Evolutionary conservation across 1,140 invertebrate species (phyloP).

Genomic region (Aculops lycopersici): DNA sequence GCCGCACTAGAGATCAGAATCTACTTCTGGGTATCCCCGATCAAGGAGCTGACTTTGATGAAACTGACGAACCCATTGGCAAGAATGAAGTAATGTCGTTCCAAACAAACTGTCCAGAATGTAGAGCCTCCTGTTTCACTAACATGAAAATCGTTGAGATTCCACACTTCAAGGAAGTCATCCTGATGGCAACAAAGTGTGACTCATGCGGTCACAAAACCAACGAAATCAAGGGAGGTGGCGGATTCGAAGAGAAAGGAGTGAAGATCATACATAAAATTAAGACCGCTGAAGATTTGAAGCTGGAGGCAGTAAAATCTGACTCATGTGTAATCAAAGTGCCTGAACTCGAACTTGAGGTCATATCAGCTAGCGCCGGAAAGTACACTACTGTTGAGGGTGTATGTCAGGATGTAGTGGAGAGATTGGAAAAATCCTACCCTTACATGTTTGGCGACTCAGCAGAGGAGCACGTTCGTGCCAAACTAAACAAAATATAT

Average conservation of each 20-base stretch:
- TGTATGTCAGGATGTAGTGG: conserved; percentile 19
- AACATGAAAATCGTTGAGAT: conserved; percentile 92
- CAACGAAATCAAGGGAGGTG: conserved; percentile 77
- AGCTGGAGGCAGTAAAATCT: conserved; percentile 59
- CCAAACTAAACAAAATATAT: conserved; percentile 29
- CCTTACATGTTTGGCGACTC: conserved; percentile 41
- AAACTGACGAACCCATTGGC: conserved; percentile 15
- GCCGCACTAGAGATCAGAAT: conserved; percentile 37
- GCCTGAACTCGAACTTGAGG: conserved; percentile 61
- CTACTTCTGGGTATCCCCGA: conserved; percentile 34
- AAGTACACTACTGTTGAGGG: conserved; percentile 84
- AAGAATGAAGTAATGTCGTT: conserved; percentile 53
- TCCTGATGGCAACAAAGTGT: conserved; percentile 84
- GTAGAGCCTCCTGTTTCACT: conserved; percentile 42
- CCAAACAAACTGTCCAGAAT: conserved; percentile 52
- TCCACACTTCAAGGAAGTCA: conserved; percentile 72
- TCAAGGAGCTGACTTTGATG: conserved; percentile 13
- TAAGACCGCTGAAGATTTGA: conserved; percentile 38
- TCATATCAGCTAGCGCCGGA: conserved; percentile 48
- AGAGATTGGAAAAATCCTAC: conserved; percentile 28
- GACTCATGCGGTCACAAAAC: conserved; percentile 58
- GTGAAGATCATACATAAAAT: conserved; percentile 41
- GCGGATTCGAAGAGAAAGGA: conserved; percentile 54
- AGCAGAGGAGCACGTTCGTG: conserved; percentile 19
- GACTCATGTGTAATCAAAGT: conserved; percentile 60